Evolutionary conservation across 2,113 vertebrate species (phyloP).

Genomic region (Ceyx melanurus): DNA sequence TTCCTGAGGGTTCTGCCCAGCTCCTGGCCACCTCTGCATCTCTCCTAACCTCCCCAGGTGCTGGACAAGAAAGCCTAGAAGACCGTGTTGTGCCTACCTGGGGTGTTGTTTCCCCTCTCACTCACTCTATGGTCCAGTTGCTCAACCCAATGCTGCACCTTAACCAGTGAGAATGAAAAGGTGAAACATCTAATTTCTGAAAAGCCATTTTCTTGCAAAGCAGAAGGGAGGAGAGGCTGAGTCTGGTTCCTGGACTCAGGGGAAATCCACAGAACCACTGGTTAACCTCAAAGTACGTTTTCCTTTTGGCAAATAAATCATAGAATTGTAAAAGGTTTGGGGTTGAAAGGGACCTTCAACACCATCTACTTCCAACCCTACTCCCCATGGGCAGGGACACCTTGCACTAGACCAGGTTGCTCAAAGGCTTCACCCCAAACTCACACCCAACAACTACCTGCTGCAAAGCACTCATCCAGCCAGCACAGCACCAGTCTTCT

Average conservation of each 20-base stretch:
- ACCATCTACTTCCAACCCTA: too few relatives aligned
- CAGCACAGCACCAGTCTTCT: not conserved
- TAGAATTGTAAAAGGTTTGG: not conserved
- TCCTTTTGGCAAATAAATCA: not conserved
- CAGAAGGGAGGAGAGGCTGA: not conserved
- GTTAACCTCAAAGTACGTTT: not conserved
- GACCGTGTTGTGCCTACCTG: not conserved
- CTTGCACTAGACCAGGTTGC: not conserved
- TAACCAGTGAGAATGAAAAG: not conserved
- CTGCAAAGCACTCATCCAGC: not conserved
- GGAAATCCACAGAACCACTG: not conserved
- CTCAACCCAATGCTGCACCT: not conserved
- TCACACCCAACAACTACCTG: not conserved
- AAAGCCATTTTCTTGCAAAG: not conserved
- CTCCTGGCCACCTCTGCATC: not conserved
- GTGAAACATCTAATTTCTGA: not conserved
- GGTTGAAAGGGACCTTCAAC: not conserved
- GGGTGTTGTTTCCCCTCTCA: not conserved
- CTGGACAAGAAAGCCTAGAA: not conserved
- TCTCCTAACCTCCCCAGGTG: not conserved
- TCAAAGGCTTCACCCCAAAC: not conserved
- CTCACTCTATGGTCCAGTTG: not conserved
- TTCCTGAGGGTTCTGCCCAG: not conserved
- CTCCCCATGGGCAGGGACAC: not conserved
- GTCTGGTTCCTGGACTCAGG: not conserved